A percentile compares a stretch with the other conserved stretches of the same genome.
These are phyloP conservation scores for Zaprionus obscuricornis DNA, from an alignment of 2,888 invertebrate species.

Conservation along the genomic window DNA sequence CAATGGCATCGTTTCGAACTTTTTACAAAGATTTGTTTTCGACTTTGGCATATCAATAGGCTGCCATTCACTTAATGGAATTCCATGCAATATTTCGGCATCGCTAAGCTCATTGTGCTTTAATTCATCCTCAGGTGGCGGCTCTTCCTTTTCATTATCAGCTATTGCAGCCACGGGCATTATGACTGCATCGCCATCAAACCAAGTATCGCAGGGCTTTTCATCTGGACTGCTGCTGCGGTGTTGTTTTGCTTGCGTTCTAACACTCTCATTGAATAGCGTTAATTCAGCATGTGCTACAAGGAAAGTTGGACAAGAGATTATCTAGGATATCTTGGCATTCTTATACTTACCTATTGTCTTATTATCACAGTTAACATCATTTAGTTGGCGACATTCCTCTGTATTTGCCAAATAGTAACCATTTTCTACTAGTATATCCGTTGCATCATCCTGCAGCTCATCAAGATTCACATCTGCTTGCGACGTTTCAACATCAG, in stretches of 20 bases:
- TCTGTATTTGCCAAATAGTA: slow-evolving; percentile 31
- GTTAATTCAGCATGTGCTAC: slow-evolving; percentile 28
- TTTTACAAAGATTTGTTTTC: background rate
- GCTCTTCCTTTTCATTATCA: background rate
- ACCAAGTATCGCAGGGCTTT: slow-evolving; percentile 42
- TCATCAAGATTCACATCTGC: background rate
- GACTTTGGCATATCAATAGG: slow-evolving; percentile 25
- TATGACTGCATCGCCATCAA: slow-evolving; percentile 40
- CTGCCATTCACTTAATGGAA: slow-evolving; percentile 61
- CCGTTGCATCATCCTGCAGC: slow-evolving; percentile 23
- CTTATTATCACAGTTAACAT: slow-evolving; percentile 29
- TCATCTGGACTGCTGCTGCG: slow-evolving; percentile 26
- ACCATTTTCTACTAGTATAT: slow-evolving; percentile 28
- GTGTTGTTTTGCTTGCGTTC: background rate
- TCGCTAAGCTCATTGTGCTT: background rate
- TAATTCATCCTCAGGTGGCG: background rate
- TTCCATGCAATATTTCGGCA: slow-evolving; percentile 32
- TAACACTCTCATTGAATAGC: slow-evolving; percentile 22
- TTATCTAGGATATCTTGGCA: too few species aligned
- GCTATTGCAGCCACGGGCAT: too few species aligned
- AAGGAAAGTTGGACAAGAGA: background rate
- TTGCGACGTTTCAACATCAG: background rate
- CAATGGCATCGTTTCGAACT: slow-evolving; percentile 12
- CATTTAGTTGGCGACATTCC: slow-evolving; percentile 23
- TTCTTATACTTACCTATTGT: slow-evolving; percentile 14